phyloP scores from a whole-genome alignment of 2,113 vertebrate species.

The Callopanchax toddi region DNA sequence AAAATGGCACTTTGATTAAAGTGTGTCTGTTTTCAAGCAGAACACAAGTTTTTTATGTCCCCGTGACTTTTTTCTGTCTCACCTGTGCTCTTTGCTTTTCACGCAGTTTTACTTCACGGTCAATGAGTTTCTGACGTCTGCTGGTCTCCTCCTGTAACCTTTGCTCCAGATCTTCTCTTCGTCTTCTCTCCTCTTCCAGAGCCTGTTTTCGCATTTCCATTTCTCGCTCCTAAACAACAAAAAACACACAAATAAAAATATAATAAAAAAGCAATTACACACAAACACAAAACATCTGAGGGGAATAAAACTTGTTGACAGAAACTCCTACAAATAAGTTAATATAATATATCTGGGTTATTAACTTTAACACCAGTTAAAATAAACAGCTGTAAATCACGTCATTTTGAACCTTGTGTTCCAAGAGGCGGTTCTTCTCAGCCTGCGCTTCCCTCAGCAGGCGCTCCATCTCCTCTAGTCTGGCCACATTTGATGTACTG shows the following conservation, averaged over 20 bases:
- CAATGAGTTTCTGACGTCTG: conserved; percentile 93
- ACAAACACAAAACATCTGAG: not conserved
- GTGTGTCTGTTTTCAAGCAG: not conserved
- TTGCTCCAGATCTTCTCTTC: conserved; percentile 91
- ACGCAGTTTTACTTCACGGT: conserved; percentile 93
- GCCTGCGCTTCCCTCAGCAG: conserved; percentile 91
- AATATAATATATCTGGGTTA: too few relatives aligned
- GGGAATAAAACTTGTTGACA: not conserved
- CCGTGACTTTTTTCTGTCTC: conserved; percentile 6
- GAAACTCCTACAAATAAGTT: too few relatives aligned
- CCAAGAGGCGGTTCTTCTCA: conserved; percentile 89
- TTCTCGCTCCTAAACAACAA: conserved; percentile 84
- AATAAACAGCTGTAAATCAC: not conserved
- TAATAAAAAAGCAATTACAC: not conserved
- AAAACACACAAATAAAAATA: not conserved
- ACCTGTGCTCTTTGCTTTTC: conserved; percentile 95
- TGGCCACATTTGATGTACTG: conserved; percentile 91
- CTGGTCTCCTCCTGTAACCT: conserved; percentile 92
- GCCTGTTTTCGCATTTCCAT: conserved; percentile 92
- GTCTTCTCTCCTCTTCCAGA: conserved; percentile 90
- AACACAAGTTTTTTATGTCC: too few relatives aligned
- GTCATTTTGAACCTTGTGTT: conserved; percentile 82
- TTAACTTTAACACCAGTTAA: not conserved
- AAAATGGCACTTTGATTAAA: too few relatives aligned
- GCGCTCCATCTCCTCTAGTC: conserved; percentile 96